Evolutionary conservation across 1,140 invertebrate species (phyloP).

Genomic region (Ips typographus): DNA sequence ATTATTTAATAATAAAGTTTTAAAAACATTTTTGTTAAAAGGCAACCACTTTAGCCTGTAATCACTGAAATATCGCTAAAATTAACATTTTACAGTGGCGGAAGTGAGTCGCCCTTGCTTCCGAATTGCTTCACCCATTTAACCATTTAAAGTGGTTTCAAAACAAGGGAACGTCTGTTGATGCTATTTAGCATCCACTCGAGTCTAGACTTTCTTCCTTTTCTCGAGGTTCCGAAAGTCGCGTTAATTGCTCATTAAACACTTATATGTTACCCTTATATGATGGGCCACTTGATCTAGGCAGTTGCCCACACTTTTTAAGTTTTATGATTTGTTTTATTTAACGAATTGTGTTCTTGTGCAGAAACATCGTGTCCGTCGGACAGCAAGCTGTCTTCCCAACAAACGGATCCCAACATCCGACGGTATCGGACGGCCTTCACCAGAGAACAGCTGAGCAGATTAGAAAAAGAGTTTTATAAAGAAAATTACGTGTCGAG

Average conservation of each 20-base stretch:
- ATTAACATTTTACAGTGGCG: conserved; percentile 10
- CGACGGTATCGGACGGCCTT: conserved; percentile 97
- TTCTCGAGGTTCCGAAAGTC: conserved; percentile 1
- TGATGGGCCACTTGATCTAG: too few species aligned
- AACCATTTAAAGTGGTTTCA: conserved; percentile 7
- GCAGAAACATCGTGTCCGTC: conserved; percentile 55
- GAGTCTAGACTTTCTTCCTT: conserved; percentile 39
- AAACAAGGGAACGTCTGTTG: conserved; percentile 8
- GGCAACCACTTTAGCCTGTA: background rate
- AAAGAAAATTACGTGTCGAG: conserved; percentile 98
- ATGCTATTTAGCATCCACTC: conserved; percentile 33
- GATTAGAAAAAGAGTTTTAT: conserved; percentile 96
- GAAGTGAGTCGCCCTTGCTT: conserved; percentile 41
- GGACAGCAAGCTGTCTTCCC: conserved; percentile 34
- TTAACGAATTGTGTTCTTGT: conserved; percentile 33
- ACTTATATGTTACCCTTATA: background rate
- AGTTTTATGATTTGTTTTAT: background rate
- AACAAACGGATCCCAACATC: conserved; percentile 64
- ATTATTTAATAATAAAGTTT: too few species aligned
- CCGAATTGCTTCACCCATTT: conserved; percentile 4
- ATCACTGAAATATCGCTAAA: background rate
- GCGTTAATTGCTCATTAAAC: conserved; percentile 25
- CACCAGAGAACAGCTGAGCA: conserved; percentile 88
- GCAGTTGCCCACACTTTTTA: background rate
- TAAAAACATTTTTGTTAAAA: too few species aligned